phyloP scores from a whole-genome alignment of 2,888 invertebrate species.

The Agrochola circellaris region DNA sequence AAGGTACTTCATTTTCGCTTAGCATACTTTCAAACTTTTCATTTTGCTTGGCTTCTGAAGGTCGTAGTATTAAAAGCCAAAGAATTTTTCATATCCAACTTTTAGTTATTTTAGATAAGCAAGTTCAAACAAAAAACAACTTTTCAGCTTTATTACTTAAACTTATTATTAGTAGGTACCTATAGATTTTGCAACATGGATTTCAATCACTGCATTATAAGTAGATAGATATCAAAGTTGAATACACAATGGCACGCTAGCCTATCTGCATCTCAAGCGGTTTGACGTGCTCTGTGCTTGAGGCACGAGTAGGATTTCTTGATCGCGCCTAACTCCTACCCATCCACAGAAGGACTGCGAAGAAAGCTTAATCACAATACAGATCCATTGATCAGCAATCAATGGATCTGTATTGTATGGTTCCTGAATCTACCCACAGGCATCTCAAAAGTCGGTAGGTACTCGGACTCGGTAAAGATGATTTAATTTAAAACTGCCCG shows the following conservation, averaged over 20 bases:
- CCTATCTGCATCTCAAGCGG: neutral
- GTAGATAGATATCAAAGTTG: neutral
- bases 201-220: conserved; percentile 16
- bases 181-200: neutral
- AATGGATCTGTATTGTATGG: neutral
- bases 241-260: conserved; percentile 5
- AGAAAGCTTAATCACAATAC: neutral
- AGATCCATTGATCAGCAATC: neutral
- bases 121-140: neutral
- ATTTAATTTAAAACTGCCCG: too few relatives aligned
- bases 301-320: neutral
- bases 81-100: neutral
- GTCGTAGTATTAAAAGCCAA: neutral
- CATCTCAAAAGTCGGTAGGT: neutral
- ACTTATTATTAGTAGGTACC: neutral
- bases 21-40: neutral
- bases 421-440: neutral
- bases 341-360: neutral
- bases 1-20: neutral
- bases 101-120: neutral
- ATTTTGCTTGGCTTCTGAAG: neutral
- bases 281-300: neutral
- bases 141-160: neutral
- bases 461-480: neutral
- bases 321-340: neutral